Percentiles rank a stretch among this genome's conserved stretches.
These are phyloP conservation scores for Probosciger aterrimus DNA, from an alignment of 2,113 vertebrate genomes.

Conservation along the genomic window DNA sequence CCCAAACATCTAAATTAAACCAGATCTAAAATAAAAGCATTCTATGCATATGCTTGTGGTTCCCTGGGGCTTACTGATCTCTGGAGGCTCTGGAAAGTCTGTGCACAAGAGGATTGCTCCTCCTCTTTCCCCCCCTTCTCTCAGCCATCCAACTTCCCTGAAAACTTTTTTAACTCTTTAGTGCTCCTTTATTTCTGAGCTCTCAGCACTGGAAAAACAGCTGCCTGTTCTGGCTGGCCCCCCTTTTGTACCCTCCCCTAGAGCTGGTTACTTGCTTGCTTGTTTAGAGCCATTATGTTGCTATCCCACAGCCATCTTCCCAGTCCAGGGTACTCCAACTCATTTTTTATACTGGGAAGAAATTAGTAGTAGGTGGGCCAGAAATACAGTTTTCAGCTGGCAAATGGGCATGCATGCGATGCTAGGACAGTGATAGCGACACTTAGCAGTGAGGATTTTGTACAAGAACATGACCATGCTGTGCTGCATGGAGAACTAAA, in stretches of 20 bases:
- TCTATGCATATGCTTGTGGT: not conserved
- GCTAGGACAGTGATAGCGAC: not conserved
- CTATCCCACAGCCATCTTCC: not conserved
- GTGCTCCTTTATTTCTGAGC: not conserved
- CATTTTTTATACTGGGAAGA: not conserved
- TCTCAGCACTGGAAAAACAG: not conserved
- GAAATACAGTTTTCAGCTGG: not conserved
- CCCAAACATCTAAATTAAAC: slow-evolving; percentile 13
- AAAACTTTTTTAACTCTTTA: not conserved
- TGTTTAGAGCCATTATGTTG: not conserved
- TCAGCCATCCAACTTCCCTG: not conserved
- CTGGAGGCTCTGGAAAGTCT: not conserved
- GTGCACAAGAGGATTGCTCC: not conserved
- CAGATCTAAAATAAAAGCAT: not conserved
- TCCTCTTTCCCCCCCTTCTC: not conserved
- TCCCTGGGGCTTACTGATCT: not conserved
- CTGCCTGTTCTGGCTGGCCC: not conserved
- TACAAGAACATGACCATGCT: not conserved
- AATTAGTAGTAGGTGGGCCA: not conserved
- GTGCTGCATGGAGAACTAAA: not conserved
- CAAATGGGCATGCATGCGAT: not conserved
- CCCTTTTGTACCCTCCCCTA: not conserved
- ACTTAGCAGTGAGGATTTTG: not conserved
- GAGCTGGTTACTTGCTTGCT: not conserved
- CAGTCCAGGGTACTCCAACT: not conserved